Conservation (phyloP, 2,113 vertebrate genomes). For the Pithys albifrons region DNA sequence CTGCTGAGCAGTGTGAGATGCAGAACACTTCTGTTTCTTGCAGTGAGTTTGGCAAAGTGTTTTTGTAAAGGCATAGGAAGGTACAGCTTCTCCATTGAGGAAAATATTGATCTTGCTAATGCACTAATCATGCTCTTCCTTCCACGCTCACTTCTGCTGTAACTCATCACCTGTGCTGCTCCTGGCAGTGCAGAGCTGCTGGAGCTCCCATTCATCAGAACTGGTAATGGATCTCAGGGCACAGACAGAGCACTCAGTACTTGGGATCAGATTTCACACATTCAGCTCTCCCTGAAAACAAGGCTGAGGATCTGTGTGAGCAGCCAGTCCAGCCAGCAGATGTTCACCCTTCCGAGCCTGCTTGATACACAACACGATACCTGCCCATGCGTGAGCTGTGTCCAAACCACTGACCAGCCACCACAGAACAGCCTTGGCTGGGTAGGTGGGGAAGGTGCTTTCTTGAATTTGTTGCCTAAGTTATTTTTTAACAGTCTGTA, state of each 20-base stretch:
- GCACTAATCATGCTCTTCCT: background rate
- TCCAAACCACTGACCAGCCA: background rate
- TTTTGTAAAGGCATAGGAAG: background rate
- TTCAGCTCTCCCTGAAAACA: background rate
- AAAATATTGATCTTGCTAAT: background rate
- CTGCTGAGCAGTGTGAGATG: background rate
- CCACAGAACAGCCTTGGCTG: background rate
- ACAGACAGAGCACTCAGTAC: background rate
- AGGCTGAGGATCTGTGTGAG: background rate
- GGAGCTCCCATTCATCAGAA: slow-evolving; percentile 26
- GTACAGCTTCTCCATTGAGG: background rate
- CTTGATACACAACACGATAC: background rate
- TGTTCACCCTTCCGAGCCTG: background rate
- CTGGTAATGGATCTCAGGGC: slow-evolving; percentile 19
- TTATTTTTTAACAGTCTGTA: background rate
- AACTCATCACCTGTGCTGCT: background rate
- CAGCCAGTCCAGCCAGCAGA: background rate
- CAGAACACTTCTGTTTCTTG: background rate
- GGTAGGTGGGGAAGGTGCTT: background rate
- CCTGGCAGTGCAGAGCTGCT: accelerated
- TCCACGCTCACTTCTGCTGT: background rate
- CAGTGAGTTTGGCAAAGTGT: background rate
- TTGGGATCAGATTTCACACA: background rate
- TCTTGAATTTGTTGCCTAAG: background rate
- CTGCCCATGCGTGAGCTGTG: background rate